Base-by-base conservation (phyloP, 2,113 vertebrate species). In the Delphinapterus leucas region DNA sequence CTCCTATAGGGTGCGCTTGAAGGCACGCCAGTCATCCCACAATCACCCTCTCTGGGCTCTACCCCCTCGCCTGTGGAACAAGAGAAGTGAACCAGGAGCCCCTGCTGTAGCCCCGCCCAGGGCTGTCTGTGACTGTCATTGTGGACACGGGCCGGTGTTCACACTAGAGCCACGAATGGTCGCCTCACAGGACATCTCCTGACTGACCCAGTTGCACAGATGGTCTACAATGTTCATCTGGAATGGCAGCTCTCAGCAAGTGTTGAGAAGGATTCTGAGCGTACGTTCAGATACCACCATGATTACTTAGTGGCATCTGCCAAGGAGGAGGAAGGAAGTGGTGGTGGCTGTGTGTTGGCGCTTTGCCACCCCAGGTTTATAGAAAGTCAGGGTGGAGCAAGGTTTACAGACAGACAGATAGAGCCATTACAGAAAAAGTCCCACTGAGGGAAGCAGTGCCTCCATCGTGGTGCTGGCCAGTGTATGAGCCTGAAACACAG, bases 31-130 rank as follows among this genome's bases (percentile, higher is more conserved):
- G 17, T 38, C 18, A 12, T 44, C n/a, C 74, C n/a, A 6, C 41
- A 0, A 23, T n/a, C 65, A 6, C 18, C n/a, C n/a, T 6, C 53
- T 49, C 55, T 26, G 8, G 2, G n/a, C 49, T 47, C 31, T 2
- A 0, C 8, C 38, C 58, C 26, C 31, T 47, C 17, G 2, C 6
- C 81, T n/a, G 8, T 5, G 36, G 67, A 26, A 60, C 2, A 4
- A 49, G 31, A 58, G 9, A 33, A 7, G 8, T 28, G 36, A 65
- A 2, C 74, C 3, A 14, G 26, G 44, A 70, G 10, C 21, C n/a
- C 84, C 53, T 11, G 0, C 15, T 6, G 0, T 0, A 6, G 13
- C n/a, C 60, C 26, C 5, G 1, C 53, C 31, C 2, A 0, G 12
- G 2, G 58, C 38, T 33, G 28, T 3, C 67, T 36, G 3, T n/a